Base-by-base conservation (phyloP, 2,797 vertebrate species). In the Eremophila alpestris region DNA sequence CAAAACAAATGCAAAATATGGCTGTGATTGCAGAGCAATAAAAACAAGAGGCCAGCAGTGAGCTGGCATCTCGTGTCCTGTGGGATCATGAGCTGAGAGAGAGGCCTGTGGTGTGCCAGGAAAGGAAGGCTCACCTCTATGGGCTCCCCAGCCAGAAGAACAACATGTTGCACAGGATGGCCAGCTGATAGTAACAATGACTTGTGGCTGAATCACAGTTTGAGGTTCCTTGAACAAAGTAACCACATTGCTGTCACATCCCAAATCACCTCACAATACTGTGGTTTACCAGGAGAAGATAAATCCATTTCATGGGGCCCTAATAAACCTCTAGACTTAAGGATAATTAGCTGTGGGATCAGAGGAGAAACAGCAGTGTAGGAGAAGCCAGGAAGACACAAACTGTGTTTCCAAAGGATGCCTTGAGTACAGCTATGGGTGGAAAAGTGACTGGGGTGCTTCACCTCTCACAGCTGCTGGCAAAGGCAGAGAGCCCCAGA, bases 181-280 rank as follows among this genome's bases (percentile, higher is more conserved):
- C 63, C 43, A 59, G 2, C 40, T 27, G 43, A 10, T 2, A 36
- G n/a, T 27, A 36, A 45, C 0, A 1, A 14, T 54, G 49, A 48
- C 40, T 85, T 69, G 10, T 15, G 19, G 32, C 22, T 73, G 40
- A 83, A 65, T 23, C 43, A 38, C 63, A 63, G 18, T 26, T 40
- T 54, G 59, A 73, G 40, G 23, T 63, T 26, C 12, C 67, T 40
- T 74, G 34, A 75, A 38, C 30, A 58, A 76, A 76, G 17, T 17
- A 77, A 64, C n/a, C 41, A 51, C 10, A 2, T 9, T 34, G 30
- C 30, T 68, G 30, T 30, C 51, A 29, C 29, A 40, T 21, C 34
- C 27, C 76, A 83, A 45, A n/a, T 56, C 27, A 54, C 26, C 64
- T 56, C 7, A 0, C 32, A 55, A 3, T 15, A 20, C 27, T 36